Conservation (phyloP, 2,113 vertebrate genomes). For the Agelaius phoeniceus region DNA sequence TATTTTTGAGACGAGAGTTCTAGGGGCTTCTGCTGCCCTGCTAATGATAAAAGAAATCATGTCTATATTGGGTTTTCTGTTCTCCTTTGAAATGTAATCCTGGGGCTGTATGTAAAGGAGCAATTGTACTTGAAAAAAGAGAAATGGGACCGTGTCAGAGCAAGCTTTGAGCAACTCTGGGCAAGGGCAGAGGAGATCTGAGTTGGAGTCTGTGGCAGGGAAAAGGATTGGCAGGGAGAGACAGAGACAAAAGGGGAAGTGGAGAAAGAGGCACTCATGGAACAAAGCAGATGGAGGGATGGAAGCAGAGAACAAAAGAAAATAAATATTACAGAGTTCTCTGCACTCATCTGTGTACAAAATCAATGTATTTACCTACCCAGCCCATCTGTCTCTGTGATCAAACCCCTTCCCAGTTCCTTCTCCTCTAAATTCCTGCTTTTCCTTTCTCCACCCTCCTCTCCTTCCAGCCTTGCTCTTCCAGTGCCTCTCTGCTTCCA, state of each 20-base stretch:
- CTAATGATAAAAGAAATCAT: slow-evolving; percentile 19
- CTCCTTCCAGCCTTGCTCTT: background rate
- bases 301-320: background rate
- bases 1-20: background rate
- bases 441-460: background rate
- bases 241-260: background rate
- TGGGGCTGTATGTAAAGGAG: slow-evolving; percentile 18
- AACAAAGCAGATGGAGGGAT: background rate
- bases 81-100: slow-evolving; percentile 33
- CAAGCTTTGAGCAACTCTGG: background rate
- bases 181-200: background rate
- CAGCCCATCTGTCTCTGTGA: background rate
- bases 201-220: background rate
- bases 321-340: background rate
- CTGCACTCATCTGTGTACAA: background rate
- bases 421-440: background rate
- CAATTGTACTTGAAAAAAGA: slow-evolving; percentile 14
- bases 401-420: background rate
- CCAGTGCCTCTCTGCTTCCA: background rate
- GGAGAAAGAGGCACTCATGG: background rate
- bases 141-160: background rate
- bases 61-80: background rate
- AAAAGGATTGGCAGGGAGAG: background rate
- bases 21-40: background rate
- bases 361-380: background rate